Conservation (phyloP, 2,797 vertebrate species). For the Acanthurus lineatus region DNA sequence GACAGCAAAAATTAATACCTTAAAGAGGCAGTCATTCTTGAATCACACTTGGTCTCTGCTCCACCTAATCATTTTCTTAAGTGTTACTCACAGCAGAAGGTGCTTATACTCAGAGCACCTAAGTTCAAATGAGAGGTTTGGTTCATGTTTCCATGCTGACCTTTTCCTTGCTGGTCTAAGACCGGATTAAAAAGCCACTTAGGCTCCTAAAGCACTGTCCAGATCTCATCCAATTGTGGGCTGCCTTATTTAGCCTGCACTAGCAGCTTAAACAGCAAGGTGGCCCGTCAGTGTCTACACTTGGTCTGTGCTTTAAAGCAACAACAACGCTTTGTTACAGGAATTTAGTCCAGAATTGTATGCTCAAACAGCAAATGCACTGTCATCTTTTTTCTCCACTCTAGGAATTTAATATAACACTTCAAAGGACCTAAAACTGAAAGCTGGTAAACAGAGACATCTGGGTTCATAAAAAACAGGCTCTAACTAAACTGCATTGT, state of each 20-base stretch:
- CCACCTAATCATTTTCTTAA: neutral
- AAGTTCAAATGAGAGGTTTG: conserved; percentile 1
- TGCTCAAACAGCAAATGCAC: neutral
- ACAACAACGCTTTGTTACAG: neutral
- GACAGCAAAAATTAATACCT: neutral
- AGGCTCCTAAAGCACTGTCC: conserved; percentile 51
- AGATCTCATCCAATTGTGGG: conserved; percentile 79
- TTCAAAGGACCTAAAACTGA: neutral
- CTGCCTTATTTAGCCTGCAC: conserved; percentile 74
- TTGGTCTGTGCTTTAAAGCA: neutral
- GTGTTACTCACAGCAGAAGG: conserved; percentile 3
- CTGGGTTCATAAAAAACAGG: neutral
- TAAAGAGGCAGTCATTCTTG: neutral
- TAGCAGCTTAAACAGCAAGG: conserved; percentile 66
- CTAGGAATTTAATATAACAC: neutral
- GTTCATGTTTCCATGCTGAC: conserved; percentile 30
- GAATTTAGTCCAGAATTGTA: no score
- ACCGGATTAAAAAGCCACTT: conserved; percentile 73
- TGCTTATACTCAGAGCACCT: neutral
- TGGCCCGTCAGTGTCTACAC: conserved; percentile 5
- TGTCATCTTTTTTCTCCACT: neutral
- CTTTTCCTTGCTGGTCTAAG: conserved; percentile 46
- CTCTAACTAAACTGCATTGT: neutral
- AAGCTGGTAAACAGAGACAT: neutral
- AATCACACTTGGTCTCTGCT: conserved; percentile 3